Conservation (phyloP, 2,888 invertebrate genomes). For the Cremastinae sp. region DNA sequence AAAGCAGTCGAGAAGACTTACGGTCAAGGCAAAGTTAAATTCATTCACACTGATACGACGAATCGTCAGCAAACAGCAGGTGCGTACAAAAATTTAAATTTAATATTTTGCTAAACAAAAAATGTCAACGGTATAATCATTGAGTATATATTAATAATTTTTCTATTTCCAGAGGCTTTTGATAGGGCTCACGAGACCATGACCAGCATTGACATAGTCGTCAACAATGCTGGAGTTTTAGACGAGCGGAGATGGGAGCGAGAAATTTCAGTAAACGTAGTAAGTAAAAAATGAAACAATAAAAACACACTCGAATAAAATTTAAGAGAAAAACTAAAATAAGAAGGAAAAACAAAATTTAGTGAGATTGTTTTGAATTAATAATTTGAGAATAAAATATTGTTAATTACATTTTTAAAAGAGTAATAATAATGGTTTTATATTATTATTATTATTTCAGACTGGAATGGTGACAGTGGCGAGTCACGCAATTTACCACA, state of each 20-base stretch:
- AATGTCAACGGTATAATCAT: not conserved
- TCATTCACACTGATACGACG: constrained; percentile 72
- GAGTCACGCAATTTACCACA: constrained; percentile 77
- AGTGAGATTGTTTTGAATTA: too few species aligned
- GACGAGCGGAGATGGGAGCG: constrained; percentile 88
- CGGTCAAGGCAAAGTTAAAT: constrained; percentile 69
- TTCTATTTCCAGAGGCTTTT: constrained; percentile 84
- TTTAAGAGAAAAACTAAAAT: constrained; percentile 13
- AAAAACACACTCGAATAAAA: not conserved
- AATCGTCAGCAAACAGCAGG: constrained; percentile 68
- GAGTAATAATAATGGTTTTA: too few species aligned
- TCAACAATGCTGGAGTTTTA: constrained; percentile 90
- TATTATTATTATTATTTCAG: too few species aligned
- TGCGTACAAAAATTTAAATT: constrained; percentile 57
- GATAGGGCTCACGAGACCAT: constrained; percentile 85
- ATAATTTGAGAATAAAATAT: too few species aligned
- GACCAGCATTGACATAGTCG: constrained; percentile 87
- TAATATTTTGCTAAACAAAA: not conserved
- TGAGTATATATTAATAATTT: not conserved
- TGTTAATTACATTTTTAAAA: too few species aligned
- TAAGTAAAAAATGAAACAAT: constrained; percentile 76
- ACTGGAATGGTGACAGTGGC: constrained; percentile 74
- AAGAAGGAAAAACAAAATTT: not conserved
- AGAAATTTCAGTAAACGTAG: constrained; percentile 88
- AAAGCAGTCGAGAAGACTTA: constrained; percentile 70